Percentiles rank a stretch among this genome's conserved stretches.
Evolutionary conservation across 1,140 invertebrate genomes (phyloP).

Genomic region (Melanaphis sacchari): DNA sequence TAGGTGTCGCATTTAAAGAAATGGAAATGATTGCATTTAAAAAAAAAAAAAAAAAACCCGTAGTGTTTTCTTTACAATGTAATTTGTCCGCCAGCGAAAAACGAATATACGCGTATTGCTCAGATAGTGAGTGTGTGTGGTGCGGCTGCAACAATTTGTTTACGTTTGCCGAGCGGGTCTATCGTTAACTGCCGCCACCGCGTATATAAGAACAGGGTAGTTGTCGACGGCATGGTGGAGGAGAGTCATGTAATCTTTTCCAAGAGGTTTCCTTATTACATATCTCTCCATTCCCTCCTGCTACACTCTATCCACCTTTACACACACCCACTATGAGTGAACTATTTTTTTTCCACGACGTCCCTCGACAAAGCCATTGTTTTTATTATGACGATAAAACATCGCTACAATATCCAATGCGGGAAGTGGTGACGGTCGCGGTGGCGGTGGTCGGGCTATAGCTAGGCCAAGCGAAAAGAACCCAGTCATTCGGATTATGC

Average conservation of each 20-base stretch:
- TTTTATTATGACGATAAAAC: slow-evolving; percentile 52
- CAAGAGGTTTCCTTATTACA: slow-evolving; percentile 45
- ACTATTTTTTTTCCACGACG: not conserved
- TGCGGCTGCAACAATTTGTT: slow-evolving; percentile 40
- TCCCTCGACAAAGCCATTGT: slow-evolving; percentile 20
- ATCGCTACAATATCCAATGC: slow-evolving; percentile 6
- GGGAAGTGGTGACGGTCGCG: not conserved
- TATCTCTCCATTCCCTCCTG: not conserved
- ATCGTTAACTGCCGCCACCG: not conserved
- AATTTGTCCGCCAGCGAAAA: not conserved
- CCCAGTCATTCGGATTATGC: slow-evolving; percentile 41
- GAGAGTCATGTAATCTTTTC: slow-evolving; percentile 29
- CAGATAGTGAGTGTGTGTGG: not conserved
- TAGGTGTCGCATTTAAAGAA: not conserved
- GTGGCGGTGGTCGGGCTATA: not conserved
- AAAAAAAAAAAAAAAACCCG: not conserved
- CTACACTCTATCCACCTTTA: not conserved
- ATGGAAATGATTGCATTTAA: slow-evolving; percentile 2
- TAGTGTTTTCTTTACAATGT: slow-evolving; percentile 8
- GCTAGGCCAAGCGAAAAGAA: slow-evolving; percentile 16
- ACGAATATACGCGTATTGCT: not conserved
- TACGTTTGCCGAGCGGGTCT: not conserved
- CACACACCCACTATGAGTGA: not conserved
- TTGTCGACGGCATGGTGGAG: not conserved
- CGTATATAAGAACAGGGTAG: not conserved